A percentile compares a stretch with the other conserved stretches of the same genome.
Evolutionary conservation across 2,113 vertebrate genomes (phyloP).

Genomic region (Elephas maximus): DNA sequence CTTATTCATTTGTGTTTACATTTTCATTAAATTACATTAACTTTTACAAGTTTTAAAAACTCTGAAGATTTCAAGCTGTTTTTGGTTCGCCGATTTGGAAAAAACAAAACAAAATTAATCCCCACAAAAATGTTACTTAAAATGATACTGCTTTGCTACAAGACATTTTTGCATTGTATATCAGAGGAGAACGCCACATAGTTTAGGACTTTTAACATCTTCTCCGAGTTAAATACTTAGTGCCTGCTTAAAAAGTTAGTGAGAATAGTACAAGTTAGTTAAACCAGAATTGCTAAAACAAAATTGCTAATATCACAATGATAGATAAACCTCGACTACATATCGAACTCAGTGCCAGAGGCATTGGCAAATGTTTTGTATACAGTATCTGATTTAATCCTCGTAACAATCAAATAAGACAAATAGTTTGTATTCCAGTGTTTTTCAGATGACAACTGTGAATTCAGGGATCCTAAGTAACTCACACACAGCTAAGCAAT

Average conservation of each 20-base stretch:
- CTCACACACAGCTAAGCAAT: background rate
- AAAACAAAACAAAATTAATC: background rate
- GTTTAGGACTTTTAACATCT: background rate
- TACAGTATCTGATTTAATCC: background rate
- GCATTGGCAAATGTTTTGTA: background rate
- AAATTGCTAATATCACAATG: background rate
- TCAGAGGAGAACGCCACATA: background rate
- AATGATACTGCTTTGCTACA: background rate
- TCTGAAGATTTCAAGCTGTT: background rate
- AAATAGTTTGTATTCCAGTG: background rate
- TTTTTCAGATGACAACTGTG: background rate
- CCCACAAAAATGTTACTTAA: background rate
- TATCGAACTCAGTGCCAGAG: background rate
- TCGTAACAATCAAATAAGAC: background rate
- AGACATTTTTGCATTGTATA: background rate
- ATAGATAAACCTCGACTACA: background rate
- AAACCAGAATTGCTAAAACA: background rate
- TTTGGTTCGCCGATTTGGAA: background rate
- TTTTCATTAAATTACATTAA: background rate
- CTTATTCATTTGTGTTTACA: background rate
- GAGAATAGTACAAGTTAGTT: background rate
- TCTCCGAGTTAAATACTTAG: background rate
- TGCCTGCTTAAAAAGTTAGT: background rate
- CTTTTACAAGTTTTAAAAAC: background rate
- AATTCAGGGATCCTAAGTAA: background rate